Conservation (phyloP, 2,113 vertebrate species). For the Thunnus maccoyii region DNA sequence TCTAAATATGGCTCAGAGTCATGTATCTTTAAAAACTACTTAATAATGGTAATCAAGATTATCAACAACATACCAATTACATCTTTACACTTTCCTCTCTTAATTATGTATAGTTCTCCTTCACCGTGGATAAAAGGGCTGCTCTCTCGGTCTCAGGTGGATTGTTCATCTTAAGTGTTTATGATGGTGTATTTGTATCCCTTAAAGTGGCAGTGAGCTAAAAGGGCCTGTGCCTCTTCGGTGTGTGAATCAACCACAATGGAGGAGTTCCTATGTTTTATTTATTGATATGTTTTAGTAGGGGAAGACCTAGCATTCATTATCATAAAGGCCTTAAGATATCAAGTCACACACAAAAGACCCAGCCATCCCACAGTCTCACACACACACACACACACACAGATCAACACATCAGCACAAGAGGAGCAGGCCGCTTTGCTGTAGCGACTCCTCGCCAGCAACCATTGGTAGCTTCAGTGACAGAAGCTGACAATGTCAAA, state of each 20-base stretch:
- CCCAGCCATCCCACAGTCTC: slow-evolving; percentile 55
- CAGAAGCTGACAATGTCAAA: slow-evolving; percentile 88
- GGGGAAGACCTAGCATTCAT: slow-evolving; percentile 83
- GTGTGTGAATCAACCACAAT: slow-evolving; percentile 71
- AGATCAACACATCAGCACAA: slow-evolving; percentile 36
- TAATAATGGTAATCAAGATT: slow-evolving; percentile 85
- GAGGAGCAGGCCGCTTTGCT: slow-evolving; percentile 64
- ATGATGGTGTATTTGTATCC: slow-evolving; percentile 75
- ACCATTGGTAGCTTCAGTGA: slow-evolving; percentile 69
- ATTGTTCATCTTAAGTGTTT: slow-evolving; percentile 85
- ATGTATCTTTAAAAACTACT: slow-evolving; percentile 86
- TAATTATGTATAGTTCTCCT: slow-evolving; percentile 85
- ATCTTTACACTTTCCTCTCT: slow-evolving; percentile 85
- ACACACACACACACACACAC: slow-evolving; percentile 21
- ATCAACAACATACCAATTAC: slow-evolving; percentile 85
- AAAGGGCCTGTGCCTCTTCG: slow-evolving; percentile 38
- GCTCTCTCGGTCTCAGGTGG: slow-evolving; percentile 81
- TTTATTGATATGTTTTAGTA: slow-evolving; percentile 86
- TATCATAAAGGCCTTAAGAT: slow-evolving; percentile 88
- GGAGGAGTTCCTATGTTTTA: slow-evolving; percentile 84
- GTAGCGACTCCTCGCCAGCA: slow-evolving; percentile 58
- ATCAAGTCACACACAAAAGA: slow-evolving; percentile 80
- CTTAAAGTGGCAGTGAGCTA: slow-evolving; percentile 76
- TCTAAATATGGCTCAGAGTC: slow-evolving; percentile 87
- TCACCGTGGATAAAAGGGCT: slow-evolving; percentile 70